A percentile compares a stretch with the other conserved stretches of the same genome.
These are phyloP conservation scores for Ectropis grisescens DNA, from an alignment of 1,140 invertebrate species.

Conservation along the genomic window DNA sequence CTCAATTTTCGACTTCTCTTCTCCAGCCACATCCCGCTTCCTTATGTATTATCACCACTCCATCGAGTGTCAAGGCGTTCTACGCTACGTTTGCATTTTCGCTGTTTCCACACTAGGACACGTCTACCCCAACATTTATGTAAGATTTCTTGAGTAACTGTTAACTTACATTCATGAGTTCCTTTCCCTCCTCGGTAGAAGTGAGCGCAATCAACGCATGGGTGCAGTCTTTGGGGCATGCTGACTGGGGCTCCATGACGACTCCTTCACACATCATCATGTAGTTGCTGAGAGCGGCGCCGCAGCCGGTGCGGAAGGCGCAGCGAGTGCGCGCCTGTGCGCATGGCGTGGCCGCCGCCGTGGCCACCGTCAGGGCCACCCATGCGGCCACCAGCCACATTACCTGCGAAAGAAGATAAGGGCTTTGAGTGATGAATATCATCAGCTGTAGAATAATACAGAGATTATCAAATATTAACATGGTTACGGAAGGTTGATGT, in stretches of 20 bases:
- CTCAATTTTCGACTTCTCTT: no score
- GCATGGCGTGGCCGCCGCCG: conserved; percentile 66
- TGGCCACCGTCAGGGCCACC: conserved; percentile 23
- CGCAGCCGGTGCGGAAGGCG: conserved; percentile 80
- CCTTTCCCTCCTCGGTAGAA: conserved; percentile 82
- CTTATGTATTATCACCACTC: no score
- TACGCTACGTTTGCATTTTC: no score
- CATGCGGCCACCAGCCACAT: conserved; percentile 55
- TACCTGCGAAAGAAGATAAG: conserved; percentile 28
- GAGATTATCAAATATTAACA: no score
- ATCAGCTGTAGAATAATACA: no score
- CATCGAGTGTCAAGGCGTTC: no score
- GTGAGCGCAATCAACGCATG: conserved; percentile 83
- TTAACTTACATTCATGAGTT: conserved; percentile 71
- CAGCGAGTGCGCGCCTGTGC: conserved; percentile 79
- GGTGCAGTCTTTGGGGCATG: conserved; percentile 79
- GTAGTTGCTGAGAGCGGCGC: conserved; percentile 80
- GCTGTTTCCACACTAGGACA: no score
- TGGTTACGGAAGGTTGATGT: no score
- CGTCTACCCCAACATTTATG: no score
- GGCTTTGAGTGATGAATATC: no score
- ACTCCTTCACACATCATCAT: conserved; percentile 79
- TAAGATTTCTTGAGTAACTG: no score
- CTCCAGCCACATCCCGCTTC: no score
- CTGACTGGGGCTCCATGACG: conserved; percentile 66